A percentile compares a stretch with the other conserved stretches of the same genome.
phyloP scores from a whole-genome alignment of 2,113 vertebrate genomes.

The Brachyhypopomus occidentalis region DNA sequence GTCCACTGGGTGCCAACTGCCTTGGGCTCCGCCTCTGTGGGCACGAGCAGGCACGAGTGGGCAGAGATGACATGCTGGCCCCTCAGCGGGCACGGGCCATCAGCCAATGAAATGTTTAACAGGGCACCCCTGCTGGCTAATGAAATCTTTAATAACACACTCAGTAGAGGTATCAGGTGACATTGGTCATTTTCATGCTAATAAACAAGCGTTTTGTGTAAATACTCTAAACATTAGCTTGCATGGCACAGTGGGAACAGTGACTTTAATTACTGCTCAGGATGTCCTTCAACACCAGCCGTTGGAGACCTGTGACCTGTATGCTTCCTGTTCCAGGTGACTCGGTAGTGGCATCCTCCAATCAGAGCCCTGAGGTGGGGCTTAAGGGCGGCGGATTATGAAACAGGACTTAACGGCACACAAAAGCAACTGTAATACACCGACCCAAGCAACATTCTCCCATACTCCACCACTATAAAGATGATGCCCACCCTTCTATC shows the following conservation, averaged over 20 bases:
- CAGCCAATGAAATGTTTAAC: conserved; percentile 3
- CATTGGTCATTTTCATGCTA: neutral
- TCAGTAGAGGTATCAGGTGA: neutral
- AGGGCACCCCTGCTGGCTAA: conserved; percentile 26
- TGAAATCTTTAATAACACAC: conserved; percentile 20
- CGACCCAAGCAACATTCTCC: conserved; percentile 22
- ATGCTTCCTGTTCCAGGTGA: conserved; percentile 70
- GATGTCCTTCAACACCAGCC: neutral
- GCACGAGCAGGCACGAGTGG: conserved; percentile 16
- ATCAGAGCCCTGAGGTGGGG: neutral
- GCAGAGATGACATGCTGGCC: neutral
- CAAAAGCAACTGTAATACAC: neutral
- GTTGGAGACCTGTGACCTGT: conserved; percentile 31
- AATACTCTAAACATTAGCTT: neutral
- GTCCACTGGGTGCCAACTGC: conserved; percentile 46
- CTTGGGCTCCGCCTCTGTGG: conserved; percentile 32
- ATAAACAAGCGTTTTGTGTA: neutral
- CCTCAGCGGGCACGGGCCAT: neutral
- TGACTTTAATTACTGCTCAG: neutral
- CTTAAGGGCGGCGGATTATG: neutral
- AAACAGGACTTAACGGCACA: conserved; percentile 12
- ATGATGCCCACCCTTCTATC: conserved; percentile 29
- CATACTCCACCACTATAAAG: conserved; percentile 24
- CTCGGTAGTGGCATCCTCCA: conserved; percentile 70
- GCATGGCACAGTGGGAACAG: too few relatives aligned